Conservation (phyloP, 2,113 vertebrate genomes). For the Pavo muticus region DNA sequence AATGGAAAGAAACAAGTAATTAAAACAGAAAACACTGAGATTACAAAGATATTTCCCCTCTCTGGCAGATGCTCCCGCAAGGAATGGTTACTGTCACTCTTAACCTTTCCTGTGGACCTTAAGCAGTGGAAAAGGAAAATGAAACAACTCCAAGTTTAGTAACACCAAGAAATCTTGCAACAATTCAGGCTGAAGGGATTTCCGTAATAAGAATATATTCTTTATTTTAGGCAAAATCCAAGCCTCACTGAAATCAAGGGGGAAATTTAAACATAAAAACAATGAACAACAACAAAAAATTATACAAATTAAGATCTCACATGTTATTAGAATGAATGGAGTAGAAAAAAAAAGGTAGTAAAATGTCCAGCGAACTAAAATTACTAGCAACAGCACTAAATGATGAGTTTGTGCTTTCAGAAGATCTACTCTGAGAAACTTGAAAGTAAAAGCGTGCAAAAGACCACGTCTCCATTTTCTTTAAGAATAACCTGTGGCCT, state of each 20-base stretch:
- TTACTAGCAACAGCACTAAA: neutral
- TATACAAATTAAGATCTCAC: neutral
- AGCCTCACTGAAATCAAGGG: neutral
- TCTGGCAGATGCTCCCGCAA: neutral
- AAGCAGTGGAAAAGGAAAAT: neutral
- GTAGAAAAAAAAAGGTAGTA: neutral
- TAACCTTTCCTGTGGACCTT: neutral
- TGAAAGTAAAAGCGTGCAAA: neutral
- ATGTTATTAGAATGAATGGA: neutral
- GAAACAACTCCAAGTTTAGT: neutral
- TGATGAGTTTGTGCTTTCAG: neutral
- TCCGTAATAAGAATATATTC: neutral
- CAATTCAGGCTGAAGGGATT: neutral
- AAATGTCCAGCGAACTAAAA: neutral
- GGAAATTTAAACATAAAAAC: neutral
- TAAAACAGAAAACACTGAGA: neutral
- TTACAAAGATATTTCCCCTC: neutral
- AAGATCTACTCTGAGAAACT: neutral
- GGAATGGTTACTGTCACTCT: neutral
- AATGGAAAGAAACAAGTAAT: neutral
- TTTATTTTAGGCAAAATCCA: neutral
- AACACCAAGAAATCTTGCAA: neutral
- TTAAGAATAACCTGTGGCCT: neutral
- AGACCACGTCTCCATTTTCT: neutral
- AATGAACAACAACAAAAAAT: neutral